Evolutionary conservation across 1,140 invertebrate species (phyloP), one percentile per base, ranked within the genome.

Genomic region (Nomia melanderi): DNA sequence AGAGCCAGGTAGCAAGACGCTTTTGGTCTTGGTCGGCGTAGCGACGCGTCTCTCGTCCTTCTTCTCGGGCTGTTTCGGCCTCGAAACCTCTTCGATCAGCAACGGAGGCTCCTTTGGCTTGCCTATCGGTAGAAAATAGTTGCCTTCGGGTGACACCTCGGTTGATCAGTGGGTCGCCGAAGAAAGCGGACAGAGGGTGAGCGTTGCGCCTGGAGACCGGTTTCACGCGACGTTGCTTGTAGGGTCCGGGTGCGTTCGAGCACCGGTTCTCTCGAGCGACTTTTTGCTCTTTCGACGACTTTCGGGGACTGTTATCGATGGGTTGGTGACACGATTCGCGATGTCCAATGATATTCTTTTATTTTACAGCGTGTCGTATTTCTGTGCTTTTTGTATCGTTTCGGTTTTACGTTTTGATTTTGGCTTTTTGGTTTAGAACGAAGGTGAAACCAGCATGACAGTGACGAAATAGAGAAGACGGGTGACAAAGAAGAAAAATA

Each of bases 1-100:
- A 36, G 93, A 91, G 63, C 94, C 94, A 44, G 94, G 94, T 83
- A 95, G 92, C 6, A 95, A 84, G 59, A 92, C 89, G 41, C 89
- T 89, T 76, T 92, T 91, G 17, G 89, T 87, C 66, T 91, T 88
- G 83, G 90, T 71, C 2, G 89, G 79, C 66, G 93, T 86, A 4
- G 93, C 7, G 6, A 25, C 14, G 6, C 53, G 63, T n/a, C 57
- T 47, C 31, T 82, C 81, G 73, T 91, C 88, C 74, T 87, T 90
- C 60, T 71, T 79, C n/a, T 82, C 85, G 8, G 63, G 78, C 63
- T 86, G 84, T 84, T 85, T 85, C 54, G 78, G 78, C 60, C 80
- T 65, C 29, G 60, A 82, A 29, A 64, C 64, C 78, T 78, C 70
- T 80, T 83, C 76, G 78, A 81, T 79, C 62, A 75, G 50, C 72